Evolutionary conservation across 2,113 vertebrate genomes (phyloP).

Genomic region (Columba janthina): DNA sequence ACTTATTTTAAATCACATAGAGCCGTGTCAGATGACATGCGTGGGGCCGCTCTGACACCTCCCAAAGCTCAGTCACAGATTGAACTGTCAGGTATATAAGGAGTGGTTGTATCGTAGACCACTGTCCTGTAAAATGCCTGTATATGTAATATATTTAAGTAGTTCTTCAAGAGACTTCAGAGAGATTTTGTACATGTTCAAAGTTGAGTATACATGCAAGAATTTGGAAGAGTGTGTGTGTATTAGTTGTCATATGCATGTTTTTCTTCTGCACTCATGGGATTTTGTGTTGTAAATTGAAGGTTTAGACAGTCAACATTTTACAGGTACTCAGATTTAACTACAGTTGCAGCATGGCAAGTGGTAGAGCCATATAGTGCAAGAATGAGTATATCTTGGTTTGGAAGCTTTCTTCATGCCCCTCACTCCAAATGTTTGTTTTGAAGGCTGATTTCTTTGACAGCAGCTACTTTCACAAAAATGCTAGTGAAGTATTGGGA

Average conservation of each 20-base stretch:
- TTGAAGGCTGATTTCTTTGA: background rate
- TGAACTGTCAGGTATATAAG: background rate
- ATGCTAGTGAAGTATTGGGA: fast-evolving
- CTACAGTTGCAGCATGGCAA: background rate
- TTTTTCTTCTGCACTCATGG: background rate
- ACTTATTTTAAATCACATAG: background rate
- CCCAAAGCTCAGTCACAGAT: background rate
- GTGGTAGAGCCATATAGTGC: background rate
- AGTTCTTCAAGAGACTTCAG: background rate
- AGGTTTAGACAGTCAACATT: background rate
- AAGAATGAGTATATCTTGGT: background rate
- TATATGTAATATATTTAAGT: background rate
- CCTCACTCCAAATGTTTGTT: background rate
- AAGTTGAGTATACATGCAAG: background rate
- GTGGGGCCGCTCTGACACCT: background rate
- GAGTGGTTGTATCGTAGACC: background rate
- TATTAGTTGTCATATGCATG: background rate
- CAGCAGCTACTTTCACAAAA: background rate
- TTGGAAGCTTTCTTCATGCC: background rate
- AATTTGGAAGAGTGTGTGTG: background rate
- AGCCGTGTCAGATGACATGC: fast-evolving
- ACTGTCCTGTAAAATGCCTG: background rate
- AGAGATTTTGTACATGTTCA: background rate
- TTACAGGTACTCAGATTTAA: background rate
- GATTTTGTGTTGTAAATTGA: background rate